phyloP scores from a whole-genome alignment of 2,888 invertebrate species.

The Eupithecia exiguata region DNA sequence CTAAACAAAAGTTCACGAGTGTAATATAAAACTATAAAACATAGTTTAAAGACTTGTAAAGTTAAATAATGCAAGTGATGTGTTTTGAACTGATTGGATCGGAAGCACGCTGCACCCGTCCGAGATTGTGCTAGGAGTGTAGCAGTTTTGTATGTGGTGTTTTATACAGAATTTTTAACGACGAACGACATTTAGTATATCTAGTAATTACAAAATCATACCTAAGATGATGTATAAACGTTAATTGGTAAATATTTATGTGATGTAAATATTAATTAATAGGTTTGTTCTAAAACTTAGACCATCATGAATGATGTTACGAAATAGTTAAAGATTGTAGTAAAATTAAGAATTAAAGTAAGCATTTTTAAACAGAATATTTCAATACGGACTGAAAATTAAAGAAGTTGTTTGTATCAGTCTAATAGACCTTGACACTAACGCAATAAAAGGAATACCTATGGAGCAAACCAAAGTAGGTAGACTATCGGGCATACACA shows the following conservation, averaged over 20 bases:
- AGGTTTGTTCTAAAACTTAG: not conserved
- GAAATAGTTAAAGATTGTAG: not conserved
- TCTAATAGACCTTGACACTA: not conserved
- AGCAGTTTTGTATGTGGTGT: slow-evolving; percentile 46
- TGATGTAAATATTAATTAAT: not conserved
- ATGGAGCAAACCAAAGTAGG: not conserved
- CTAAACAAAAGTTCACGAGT: slow-evolving; percentile 39
- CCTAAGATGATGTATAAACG: slow-evolving; percentile 2
- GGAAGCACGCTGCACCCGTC: slow-evolving; percentile 73
- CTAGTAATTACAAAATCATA: slow-evolving; percentile 6
- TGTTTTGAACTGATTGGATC: slow-evolving; percentile 38
- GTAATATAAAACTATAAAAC: slow-evolving; percentile 40
- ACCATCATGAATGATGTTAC: not conserved
- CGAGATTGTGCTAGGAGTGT: slow-evolving; percentile 70
- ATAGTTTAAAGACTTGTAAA: slow-evolving; percentile 32
- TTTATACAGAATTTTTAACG: slow-evolving; percentile 51
- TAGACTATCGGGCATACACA: slow-evolving; percentile 53
- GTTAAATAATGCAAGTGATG: slow-evolving; percentile 25
- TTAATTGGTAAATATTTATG: not conserved
- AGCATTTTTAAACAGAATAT: not conserved
- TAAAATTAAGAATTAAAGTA: slow-evolving; percentile 3
- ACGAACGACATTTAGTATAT: slow-evolving; percentile 20
- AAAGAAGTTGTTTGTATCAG: not conserved
- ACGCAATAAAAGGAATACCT: not conserved
- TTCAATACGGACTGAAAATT: not conserved